phyloP scores from a whole-genome alignment of 2,797 vertebrate genomes.

The Columba guinea region DNA sequence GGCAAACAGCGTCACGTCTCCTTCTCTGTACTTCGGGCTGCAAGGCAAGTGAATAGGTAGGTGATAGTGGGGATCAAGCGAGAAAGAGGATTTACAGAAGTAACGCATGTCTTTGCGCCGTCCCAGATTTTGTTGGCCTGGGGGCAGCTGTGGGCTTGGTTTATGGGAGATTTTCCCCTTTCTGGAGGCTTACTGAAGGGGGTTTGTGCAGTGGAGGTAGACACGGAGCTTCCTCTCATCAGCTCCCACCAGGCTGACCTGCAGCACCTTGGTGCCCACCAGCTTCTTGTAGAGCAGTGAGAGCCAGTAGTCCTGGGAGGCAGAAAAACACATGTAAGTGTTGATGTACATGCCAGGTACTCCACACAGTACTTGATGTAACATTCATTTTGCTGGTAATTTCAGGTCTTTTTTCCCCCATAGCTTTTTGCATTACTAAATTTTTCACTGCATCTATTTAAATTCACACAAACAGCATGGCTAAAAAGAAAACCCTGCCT shows the following conservation, averaged over 20 bases:
- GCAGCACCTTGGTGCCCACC: conserved; percentile 87
- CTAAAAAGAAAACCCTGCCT: neutral
- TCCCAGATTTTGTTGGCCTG: neutral
- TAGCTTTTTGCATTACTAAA: neutral
- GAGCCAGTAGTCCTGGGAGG: conserved; percentile 91
- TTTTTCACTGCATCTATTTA: neutral
- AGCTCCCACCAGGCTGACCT: neutral
- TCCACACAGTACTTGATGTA: neutral
- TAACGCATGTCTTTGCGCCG: accelerated
- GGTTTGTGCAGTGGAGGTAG: conserved; percentile 90
- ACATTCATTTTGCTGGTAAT: accelerated
- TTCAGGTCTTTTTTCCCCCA: accelerated
- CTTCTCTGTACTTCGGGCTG: conserved; percentile 80
- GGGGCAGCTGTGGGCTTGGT: accelerated
- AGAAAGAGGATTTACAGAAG: neutral
- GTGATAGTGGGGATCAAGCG: neutral
- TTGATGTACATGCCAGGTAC: neutral
- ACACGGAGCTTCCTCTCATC: conserved; percentile 76
- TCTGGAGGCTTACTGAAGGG: conserved; percentile 79
- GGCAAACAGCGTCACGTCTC: conserved; percentile 86
- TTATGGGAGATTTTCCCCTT: neutral
- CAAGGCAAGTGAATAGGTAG: neutral
- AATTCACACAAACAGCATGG: neutral
- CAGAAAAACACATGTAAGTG: neutral
- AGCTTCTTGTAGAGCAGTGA: conserved; percentile 91